These are phyloP conservation scores for Nomada fabriciana DNA, from an alignment of 2,888 invertebrate species.

Conservation along the genomic window DNA sequence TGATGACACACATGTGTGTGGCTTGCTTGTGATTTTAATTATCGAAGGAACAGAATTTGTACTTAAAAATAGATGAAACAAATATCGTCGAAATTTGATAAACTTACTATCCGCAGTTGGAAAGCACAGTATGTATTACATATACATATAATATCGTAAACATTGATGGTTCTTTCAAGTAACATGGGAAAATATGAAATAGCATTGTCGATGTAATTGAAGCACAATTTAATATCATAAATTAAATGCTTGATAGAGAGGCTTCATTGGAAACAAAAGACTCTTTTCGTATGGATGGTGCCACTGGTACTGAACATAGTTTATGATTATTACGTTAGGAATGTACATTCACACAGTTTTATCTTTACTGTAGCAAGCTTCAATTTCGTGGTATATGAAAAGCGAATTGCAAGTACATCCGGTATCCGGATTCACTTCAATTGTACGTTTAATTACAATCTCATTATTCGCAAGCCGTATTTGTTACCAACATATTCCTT, in stretches of 20 bases:
- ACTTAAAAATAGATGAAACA: no score
- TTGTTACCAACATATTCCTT: background rate
- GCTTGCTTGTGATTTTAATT: no score
- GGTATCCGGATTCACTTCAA: conserved; percentile 25
- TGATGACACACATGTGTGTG: no score
- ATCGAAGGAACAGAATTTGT: no score
- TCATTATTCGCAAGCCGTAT: background rate
- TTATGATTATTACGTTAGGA: background rate
- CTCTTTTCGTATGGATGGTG: background rate
- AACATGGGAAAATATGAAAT: background rate
- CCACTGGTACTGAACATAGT: conserved; percentile 1
- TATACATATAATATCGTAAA: no score
- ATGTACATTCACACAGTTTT: background rate
- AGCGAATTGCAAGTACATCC: background rate
- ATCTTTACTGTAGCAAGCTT: conserved; percentile 1
- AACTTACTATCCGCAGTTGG: no score
- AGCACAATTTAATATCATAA: background rate
- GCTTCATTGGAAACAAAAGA: background rate
- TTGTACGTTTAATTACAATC: conserved; percentile 11
- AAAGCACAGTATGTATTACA: no score
- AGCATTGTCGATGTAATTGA: background rate
- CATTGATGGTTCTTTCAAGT: no score
- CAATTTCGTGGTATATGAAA: conserved; percentile 10
- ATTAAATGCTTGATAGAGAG: background rate
- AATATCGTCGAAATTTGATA: no score